Conservation (phyloP, 1,140 invertebrate species). For the Drosophila willistoni region DNA sequence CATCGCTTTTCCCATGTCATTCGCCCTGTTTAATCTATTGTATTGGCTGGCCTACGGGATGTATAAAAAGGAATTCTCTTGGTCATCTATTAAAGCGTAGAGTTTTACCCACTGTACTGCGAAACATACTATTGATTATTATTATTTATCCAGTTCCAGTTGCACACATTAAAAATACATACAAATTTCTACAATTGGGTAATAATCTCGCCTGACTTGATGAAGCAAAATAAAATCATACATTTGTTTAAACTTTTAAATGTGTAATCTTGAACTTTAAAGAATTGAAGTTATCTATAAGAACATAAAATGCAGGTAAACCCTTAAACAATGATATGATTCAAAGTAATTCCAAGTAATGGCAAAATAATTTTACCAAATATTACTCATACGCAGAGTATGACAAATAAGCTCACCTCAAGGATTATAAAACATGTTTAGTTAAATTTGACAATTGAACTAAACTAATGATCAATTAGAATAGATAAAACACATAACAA, state of each 20-base stretch:
- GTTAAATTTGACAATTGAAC: no score
- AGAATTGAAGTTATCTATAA: no score
- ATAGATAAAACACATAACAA: no score
- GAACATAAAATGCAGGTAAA: no score
- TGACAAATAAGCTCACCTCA: not conserved
- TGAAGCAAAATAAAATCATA: not conserved
- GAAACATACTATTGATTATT: not conserved
- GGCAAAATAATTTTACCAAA: not conserved
- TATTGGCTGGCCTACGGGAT: conserved; percentile 89
- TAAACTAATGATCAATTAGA: no score
- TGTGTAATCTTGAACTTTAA: not conserved
- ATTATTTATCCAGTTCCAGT: not conserved
- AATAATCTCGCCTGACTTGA: not conserved
- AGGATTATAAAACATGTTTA: no score
- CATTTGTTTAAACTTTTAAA: conserved; percentile 6
- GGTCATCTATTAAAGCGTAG: conserved; percentile 65
- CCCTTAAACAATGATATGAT: no score
- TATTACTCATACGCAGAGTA: not conserved
- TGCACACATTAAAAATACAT: not conserved
- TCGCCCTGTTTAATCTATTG: conserved; percentile 91
- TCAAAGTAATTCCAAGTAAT: no score
- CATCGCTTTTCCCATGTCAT: conserved; percentile 93
- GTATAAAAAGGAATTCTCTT: conserved; percentile 80
- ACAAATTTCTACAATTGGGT: not conserved
- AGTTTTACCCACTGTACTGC: no score